Conservation (phyloP, 2,888 invertebrate species). For the Aromia moschata region DNA sequence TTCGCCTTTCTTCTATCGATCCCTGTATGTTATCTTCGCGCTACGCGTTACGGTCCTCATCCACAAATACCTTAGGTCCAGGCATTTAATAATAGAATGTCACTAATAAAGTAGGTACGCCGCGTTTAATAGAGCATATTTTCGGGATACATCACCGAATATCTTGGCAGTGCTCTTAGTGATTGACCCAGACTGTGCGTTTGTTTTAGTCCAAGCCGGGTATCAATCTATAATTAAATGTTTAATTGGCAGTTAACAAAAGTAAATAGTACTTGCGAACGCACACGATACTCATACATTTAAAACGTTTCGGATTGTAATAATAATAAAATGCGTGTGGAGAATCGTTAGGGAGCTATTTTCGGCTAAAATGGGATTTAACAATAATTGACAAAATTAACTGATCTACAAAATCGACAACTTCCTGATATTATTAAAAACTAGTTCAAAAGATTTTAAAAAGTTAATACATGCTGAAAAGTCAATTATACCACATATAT, state of each 20-base stretch:
- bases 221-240: slow-evolving; percentile 56
- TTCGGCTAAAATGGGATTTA: no score
- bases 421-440: no score
- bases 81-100: slow-evolving; percentile 38
- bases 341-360: no score
- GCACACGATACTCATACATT: no score
- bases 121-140: slow-evolving; percentile 41
- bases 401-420: no score
- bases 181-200: slow-evolving; percentile 51
- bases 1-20: no score
- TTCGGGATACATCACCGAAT: slow-evolving; percentile 48
- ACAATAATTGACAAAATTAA: no score
- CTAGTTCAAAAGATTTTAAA: no score
- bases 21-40: not conserved
- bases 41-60: not conserved
- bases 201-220: slow-evolving; percentile 39
- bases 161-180: slow-evolving; percentile 51
- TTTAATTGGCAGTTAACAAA: slow-evolving; percentile 51
- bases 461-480: no score
- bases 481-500: no score
- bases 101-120: slow-evolving; percentile 35
- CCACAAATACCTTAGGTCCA: slow-evolving; percentile 11
- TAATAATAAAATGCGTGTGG: no score
- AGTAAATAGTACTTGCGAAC: slow-evolving; percentile 39
- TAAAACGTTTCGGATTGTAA: no score